phyloP scores from a whole-genome alignment of 2,888 invertebrate species.

The Eupelmus urozonus region DNA sequence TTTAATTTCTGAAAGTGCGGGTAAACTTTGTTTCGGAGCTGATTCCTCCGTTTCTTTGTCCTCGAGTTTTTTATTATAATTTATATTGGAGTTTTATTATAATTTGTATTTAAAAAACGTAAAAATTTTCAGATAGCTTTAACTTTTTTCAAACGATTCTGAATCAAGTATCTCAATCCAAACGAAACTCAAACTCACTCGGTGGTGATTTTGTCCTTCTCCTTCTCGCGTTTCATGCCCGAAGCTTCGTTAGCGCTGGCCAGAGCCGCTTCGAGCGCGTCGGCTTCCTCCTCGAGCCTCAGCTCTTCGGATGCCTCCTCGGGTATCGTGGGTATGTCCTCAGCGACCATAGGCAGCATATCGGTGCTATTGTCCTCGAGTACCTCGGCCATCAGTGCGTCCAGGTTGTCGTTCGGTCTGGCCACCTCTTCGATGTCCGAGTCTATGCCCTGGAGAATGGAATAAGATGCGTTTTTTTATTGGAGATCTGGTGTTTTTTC shows the following conservation, averaged over 20 bases:
- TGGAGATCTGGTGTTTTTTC: not conserved
- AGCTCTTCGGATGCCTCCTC: conserved; percentile 82
- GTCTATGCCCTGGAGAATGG: conserved; percentile 84
- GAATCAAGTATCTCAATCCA: too few relatives aligned
- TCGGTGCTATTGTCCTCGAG: conserved; percentile 70
- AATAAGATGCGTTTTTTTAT: not conserved
- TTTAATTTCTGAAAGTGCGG: too few relatives aligned
- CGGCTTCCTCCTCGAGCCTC: conserved; percentile 78
- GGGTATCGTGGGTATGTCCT: conserved; percentile 75
- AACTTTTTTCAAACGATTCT: too few relatives aligned
- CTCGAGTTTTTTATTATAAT: too few relatives aligned
- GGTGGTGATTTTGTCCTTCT: conserved; percentile 51
- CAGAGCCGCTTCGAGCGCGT: conserved; percentile 75
- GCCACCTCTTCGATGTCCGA: conserved; percentile 92
- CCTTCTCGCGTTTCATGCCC: conserved; percentile 60
- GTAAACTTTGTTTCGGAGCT: too few relatives aligned
- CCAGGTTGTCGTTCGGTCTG: conserved; percentile 81
- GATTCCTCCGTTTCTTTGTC: too few relatives aligned
- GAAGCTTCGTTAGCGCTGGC: conserved; percentile 61
- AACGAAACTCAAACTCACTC: conserved; percentile 45
- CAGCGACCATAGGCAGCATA: conserved; percentile 68
- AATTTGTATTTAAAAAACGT: too few relatives aligned
- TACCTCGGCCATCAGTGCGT: conserved; percentile 72
- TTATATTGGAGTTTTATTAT: too few relatives aligned
- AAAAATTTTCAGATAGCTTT: too few relatives aligned